Evolutionary conservation across 2,797 vertebrate species (phyloP).

Genomic region (Liasis olivaceus): DNA sequence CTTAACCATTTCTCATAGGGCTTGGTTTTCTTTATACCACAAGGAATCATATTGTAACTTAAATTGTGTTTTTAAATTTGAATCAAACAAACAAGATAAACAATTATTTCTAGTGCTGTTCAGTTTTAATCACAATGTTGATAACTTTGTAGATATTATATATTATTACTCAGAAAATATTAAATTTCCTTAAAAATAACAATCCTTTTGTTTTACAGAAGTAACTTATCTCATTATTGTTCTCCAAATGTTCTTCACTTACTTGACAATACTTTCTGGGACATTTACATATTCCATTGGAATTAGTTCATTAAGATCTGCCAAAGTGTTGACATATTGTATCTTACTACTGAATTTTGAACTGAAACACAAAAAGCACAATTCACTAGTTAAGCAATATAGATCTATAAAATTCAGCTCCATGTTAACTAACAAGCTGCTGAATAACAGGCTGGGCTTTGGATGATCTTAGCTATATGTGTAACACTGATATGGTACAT

Average conservation of each 20-base stretch:
- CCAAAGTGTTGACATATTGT: conserved; percentile 86
- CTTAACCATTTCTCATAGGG: background rate
- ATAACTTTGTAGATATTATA: background rate
- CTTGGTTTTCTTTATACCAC: background rate
- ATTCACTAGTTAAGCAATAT: background rate
- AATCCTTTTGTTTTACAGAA: background rate
- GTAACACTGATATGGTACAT: too few relatives aligned
- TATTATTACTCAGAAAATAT: background rate
- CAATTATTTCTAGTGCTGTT: background rate
- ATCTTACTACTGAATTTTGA: conserved; percentile 97
- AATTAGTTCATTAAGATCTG: conserved; percentile 86
- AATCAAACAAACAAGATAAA: background rate
- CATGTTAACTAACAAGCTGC: background rate
- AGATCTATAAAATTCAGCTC: background rate
- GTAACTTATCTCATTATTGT: background rate
- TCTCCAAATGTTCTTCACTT: conserved; percentile 64
- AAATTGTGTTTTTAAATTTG: background rate
- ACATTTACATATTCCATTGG: conserved; percentile 92
- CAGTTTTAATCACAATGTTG: background rate
- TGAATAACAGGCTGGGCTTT: background rate
- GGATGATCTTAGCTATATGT: background rate
- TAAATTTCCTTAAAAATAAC: background rate
- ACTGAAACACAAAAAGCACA: conserved; percentile 69
- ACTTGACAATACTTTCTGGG: conserved; percentile 90
- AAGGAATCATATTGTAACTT: background rate